Evolutionary conservation across 2,113 vertebrate genomes (phyloP).

Genomic region (Poeciliopsis retropinna): DNA sequence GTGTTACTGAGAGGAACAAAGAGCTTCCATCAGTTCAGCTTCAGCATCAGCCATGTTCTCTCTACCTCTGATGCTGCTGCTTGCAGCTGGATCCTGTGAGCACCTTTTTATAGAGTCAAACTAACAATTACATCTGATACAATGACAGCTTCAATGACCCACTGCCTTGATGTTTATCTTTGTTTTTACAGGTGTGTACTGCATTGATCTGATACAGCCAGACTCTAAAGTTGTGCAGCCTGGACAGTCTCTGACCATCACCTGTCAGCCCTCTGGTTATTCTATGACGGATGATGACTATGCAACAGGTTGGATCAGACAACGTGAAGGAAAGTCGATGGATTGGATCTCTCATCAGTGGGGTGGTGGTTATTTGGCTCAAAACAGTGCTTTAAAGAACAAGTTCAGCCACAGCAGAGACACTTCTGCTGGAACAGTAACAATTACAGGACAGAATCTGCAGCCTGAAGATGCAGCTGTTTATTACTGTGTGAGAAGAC

Average conservation of each 20-base stretch:
- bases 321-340: background rate
- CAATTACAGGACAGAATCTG: background rate
- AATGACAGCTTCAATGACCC: background rate
- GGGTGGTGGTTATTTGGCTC: background rate
- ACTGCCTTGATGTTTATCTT: background rate
- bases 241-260: background rate
- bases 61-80: conserved; percentile 45
- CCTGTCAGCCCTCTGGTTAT: background rate
- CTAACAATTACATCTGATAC: background rate
- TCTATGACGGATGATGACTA: background rate
- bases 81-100: conserved; percentile 44
- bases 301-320: background rate
- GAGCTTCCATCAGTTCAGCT: background rate
- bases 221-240: background rate
- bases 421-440: background rate
- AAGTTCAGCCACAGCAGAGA: background rate
- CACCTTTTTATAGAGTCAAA: background rate
- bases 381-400: background rate
- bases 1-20: background rate
- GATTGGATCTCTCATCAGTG: background rate
- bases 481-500: background rate
- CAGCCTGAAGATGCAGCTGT: background rate
- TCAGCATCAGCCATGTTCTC: background rate
- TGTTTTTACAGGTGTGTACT: background rate
- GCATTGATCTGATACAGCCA: background rate